Conservation (phyloP, 1,140 invertebrate species). For the Diorhabda carinulata region DNA sequence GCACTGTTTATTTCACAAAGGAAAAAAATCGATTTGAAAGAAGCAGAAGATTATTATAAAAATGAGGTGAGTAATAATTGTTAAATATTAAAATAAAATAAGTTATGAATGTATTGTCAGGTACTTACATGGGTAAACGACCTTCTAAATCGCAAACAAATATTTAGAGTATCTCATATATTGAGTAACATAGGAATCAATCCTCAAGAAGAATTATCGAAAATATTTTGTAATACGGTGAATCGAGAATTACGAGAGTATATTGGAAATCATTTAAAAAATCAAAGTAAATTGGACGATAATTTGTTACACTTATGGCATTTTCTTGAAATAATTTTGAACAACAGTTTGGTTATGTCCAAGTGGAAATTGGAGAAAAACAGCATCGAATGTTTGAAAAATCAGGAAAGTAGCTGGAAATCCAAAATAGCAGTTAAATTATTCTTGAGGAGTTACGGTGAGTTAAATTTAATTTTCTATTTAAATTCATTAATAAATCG, state of each 20-base stretch:
- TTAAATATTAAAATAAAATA: neutral
- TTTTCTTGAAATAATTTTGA: slow-evolving; percentile 54
- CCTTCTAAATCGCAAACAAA: slow-evolving; percentile 57
- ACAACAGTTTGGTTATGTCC: slow-evolving; percentile 35
- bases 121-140: slow-evolving; percentile 60
- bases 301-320: slow-evolving; percentile 55
- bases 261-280: slow-evolving; percentile 56
- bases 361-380: slow-evolving; percentile 27
- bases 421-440: slow-evolving; percentile 51
- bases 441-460: slow-evolving; percentile 55
- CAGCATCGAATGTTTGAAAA: slow-evolving; percentile 43
- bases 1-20: slow-evolving; percentile 55
- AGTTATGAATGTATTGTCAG: slow-evolving; percentile 40
- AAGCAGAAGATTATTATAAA: slow-evolving; percentile 54
- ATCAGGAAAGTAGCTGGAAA: slow-evolving; percentile 52
- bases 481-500: no score
- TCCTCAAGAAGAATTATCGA: slow-evolving; percentile 54
- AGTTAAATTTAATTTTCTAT: slow-evolving; percentile 24
- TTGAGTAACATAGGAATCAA: slow-evolving; percentile 58
- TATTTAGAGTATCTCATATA: slow-evolving; percentile 61
- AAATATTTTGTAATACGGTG: slow-evolving; percentile 52
- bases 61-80: slow-evolving; percentile 49
- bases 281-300: slow-evolving; percentile 48
- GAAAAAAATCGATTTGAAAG: slow-evolving; percentile 52
- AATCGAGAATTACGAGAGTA: slow-evolving; percentile 56